Evolutionary conservation across 23 tunicate species (phyloP).

Genomic region (Ciona savignyi): DNA sequence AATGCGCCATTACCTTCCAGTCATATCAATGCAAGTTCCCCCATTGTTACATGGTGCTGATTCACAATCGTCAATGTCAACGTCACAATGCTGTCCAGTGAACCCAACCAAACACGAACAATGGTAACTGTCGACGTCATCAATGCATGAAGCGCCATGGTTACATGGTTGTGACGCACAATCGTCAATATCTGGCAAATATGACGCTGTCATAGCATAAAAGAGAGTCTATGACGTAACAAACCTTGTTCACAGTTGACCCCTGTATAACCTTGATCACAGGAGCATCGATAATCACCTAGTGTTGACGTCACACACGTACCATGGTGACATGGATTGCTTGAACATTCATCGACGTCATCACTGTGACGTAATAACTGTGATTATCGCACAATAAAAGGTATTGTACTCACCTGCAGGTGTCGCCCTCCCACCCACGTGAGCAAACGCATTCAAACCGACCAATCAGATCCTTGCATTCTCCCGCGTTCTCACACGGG

Average conservation of each 20-base stretch:
- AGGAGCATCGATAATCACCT: not conserved
- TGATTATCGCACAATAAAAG: not conserved
- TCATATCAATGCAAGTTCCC: not conserved
- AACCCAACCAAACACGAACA: not conserved
- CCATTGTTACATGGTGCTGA: not conserved
- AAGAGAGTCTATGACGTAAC: not conserved
- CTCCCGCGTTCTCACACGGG: constrained; percentile 15
- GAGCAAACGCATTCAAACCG: constrained; percentile 1
- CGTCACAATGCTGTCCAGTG: not conserved
- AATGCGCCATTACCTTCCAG: not conserved
- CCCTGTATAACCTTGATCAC: constrained; percentile 10
- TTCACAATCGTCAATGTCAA: constrained; percentile 7
- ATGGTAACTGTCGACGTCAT: constrained; percentile 12
- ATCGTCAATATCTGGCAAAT: constrained; percentile 10
- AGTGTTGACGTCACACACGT: not conserved
- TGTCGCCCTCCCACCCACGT: constrained; percentile 3
- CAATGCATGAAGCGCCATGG: constrained; percentile 8
- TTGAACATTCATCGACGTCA: constrained; percentile 8
- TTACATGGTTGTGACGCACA: constrained; percentile 7
- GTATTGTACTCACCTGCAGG: constrained; percentile 8
- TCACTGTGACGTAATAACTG: not conserved
- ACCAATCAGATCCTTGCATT: constrained; percentile 11
- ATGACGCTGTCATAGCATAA: not conserved
- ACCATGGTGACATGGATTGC: constrained; percentile 11
- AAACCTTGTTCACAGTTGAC: constrained; percentile 6